Evolutionary conservation across 2,888 invertebrate genomes (phyloP).

Genomic region (Phalangium opilio): DNA sequence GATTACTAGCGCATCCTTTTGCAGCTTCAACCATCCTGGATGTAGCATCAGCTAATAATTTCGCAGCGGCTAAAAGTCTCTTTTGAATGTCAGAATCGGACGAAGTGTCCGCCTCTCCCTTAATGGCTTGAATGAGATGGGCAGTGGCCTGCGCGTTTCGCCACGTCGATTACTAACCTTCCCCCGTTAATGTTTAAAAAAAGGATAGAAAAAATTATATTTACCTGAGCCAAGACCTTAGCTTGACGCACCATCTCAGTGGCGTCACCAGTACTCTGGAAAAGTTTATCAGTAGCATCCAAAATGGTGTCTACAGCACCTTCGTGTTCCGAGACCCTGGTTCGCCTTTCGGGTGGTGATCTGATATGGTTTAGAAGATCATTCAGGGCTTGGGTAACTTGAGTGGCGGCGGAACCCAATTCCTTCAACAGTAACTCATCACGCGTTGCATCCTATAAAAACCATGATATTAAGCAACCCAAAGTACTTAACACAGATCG

Average conservation of each 20-base stretch:
- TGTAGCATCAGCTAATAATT: conserved; percentile 84
- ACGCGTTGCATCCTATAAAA: conserved; percentile 42
- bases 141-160: conserved; percentile 58
- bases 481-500: no score
- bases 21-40: conserved; percentile 94
- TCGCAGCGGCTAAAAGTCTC: conserved; percentile 81
- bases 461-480: not conserved
- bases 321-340: conserved; percentile 45
- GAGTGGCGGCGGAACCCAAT: conserved; percentile 64
- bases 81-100: conserved; percentile 77
- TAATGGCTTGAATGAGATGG: conserved; percentile 81
- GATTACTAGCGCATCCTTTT: conserved; percentile 70
- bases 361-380: conserved; percentile 72
- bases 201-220: no score
- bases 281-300: conserved; percentile 71
- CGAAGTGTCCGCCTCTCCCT: conserved; percentile 78
- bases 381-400: conserved; percentile 75
- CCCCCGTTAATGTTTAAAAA: conserved; percentile 1
- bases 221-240: conserved; percentile 62
- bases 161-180: not conserved
- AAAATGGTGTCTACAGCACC: conserved; percentile 78
- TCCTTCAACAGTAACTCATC: conserved; percentile 54
- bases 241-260: conserved; percentile 91
- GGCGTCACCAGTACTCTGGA: conserved; percentile 67
- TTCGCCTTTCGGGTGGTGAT: conserved; percentile 16